phyloP scores from a whole-genome alignment of 2,888 invertebrate species.

The Rhingia rostrata region DNA sequence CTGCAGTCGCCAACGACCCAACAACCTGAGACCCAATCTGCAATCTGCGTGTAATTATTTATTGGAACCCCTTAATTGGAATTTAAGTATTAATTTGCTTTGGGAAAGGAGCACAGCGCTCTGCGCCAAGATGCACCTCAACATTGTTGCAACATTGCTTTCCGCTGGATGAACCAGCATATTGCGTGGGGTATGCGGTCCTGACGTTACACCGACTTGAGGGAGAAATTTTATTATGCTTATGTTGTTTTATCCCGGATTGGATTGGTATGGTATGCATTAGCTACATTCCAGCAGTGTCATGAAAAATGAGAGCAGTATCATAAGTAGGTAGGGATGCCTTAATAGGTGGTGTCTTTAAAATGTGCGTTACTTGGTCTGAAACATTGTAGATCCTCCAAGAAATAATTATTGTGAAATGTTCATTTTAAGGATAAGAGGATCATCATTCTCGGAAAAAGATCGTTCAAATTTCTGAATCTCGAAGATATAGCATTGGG shows the following conservation, averaged over 20 bases:
- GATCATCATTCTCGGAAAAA: neutral
- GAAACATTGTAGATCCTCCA: neutral
- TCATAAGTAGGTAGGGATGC: conserved; percentile 22
- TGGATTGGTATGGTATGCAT: conserved; percentile 17
- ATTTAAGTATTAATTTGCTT: conserved; percentile 73
- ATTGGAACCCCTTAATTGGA: conserved; percentile 72
- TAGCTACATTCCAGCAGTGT: conserved; percentile 1
- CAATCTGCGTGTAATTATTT: conserved; percentile 72
- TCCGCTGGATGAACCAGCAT: neutral
- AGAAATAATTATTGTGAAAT: neutral
- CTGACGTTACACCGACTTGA: conserved; percentile 5
- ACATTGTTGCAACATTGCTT: conserved; percentile 47
- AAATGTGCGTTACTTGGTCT: neutral
- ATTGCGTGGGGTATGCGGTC: neutral
- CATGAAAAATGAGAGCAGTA: neutral
- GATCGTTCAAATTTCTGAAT: no score
- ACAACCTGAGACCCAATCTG: conserved; percentile 46
- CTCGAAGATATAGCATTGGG: no score
- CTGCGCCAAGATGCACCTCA: conserved; percentile 20
- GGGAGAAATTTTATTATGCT: conserved; percentile 32
- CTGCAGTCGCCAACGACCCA: neutral
- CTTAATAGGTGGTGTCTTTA: neutral
- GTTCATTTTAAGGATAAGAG: neutral
- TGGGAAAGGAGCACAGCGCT: conserved; percentile 51
- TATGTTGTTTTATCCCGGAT: conserved; percentile 28